Conservation (phyloP, 2,113 vertebrate species). For the Oryzias celebensis region DNA sequence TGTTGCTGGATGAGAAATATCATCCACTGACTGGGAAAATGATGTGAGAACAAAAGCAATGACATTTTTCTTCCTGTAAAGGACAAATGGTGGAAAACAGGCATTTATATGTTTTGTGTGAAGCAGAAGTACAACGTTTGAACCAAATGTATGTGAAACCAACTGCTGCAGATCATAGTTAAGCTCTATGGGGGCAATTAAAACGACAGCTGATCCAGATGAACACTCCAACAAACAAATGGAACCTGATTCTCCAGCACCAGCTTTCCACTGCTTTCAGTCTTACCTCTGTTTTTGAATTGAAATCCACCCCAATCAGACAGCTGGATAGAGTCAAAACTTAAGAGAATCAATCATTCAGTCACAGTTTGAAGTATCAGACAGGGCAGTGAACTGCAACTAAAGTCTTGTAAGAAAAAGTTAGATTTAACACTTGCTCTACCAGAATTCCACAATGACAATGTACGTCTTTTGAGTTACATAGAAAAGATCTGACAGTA, state of each 20-base stretch:
- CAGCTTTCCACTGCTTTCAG: neutral
- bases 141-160: constrained; percentile 1
- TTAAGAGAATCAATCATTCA: no score
- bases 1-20: no score
- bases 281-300: neutral
- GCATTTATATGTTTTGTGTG: neutral
- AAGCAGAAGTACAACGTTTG: neutral
- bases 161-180: constrained; percentile 3
- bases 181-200: constrained; percentile 50
- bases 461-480: no score
- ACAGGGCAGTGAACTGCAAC: no score
- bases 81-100: neutral
- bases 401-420: no score
- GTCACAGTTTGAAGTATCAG: no score
- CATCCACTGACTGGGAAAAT: no score
- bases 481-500: no score
- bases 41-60: no score
- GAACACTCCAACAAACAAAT: constrained; percentile 22
- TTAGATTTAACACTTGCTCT: no score
- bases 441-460: no score
- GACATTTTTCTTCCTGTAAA: neutral
- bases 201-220: constrained; percentile 31
- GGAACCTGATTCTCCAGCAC: neutral
- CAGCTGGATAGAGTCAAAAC: no score
- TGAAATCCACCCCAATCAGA: neutral